Evolutionary conservation across 2,797 vertebrate genomes (phyloP).

Genomic region (Chiroxiphia lanceolata): DNA sequence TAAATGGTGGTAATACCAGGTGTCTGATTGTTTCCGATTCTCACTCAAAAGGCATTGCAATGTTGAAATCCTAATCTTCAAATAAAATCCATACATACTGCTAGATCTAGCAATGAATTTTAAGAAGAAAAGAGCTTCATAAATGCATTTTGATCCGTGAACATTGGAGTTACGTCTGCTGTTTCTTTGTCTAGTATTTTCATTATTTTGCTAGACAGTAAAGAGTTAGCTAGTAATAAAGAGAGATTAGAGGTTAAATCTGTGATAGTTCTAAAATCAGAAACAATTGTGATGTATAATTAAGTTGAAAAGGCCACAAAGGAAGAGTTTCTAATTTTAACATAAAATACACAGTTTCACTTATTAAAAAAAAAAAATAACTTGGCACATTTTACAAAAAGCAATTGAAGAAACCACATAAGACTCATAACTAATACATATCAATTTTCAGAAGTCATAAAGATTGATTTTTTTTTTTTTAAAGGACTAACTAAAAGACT

Average conservation of each 20-base stretch:
- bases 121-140: not conserved
- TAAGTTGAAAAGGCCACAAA: conserved; percentile 60
- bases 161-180: not conserved
- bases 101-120: not conserved
- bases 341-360: conserved; percentile 26
- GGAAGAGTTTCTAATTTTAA: conserved; percentile 61
- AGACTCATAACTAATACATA: not conserved
- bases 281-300: conserved; percentile 64
- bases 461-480: conserved; percentile 19
- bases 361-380: not conserved
- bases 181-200: not conserved
- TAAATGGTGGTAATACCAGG: not conserved
- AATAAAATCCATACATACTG: not conserved
- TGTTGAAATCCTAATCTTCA: not conserved
- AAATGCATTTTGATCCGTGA: not conserved
- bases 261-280: conserved; percentile 41
- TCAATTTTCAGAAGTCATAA: conserved; percentile 16
- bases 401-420: conserved; percentile 31
- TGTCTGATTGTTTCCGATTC: not conserved
- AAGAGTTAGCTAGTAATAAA: conserved; percentile 26
- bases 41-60: not conserved
- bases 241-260: conserved; percentile 43
- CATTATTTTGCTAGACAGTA: conserved; percentile 22
- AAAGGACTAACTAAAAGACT: not conserved
- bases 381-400: conserved; percentile 22